Percentiles rank a stretch among this genome's conserved stretches.
Conservation (phyloP, 2,113 vertebrate species). For the Alligator mississippiensis region DNA sequence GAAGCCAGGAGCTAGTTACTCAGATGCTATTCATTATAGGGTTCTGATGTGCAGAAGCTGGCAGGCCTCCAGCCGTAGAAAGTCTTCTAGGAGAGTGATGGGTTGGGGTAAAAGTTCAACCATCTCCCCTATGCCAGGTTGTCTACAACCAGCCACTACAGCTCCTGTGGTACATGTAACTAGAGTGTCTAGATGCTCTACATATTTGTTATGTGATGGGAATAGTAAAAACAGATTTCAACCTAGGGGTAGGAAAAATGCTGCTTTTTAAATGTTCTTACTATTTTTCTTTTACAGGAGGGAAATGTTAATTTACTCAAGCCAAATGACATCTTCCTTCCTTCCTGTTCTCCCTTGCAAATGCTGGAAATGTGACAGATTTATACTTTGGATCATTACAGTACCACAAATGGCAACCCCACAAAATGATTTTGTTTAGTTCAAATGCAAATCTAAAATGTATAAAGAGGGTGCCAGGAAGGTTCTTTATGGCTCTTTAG, state of each 20-base stretch:
- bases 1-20: too few relatives aligned
- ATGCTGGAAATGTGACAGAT: not conserved
- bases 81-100: not conserved
- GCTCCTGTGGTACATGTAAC: not conserved
- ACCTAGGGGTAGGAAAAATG: not conserved
- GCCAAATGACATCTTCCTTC: not conserved
- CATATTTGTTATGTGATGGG: not conserved
- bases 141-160: not conserved
- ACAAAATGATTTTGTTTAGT: not conserved
- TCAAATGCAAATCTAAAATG: not conserved
- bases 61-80: not conserved
- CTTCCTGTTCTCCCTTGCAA: not conserved
- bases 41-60: too few relatives aligned
- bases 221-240: not conserved
- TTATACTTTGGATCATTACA: not conserved
- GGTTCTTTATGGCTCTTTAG: not conserved
- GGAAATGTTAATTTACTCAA: not conserved
- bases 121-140: not conserved
- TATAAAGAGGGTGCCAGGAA: not conserved
- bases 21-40: too few relatives aligned
- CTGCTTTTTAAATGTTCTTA: not conserved
- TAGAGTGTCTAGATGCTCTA: not conserved
- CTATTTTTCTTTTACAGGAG: not conserved
- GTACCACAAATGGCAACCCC: not conserved
- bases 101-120: not conserved